These are phyloP conservation scores for Ischnus inquisitorius DNA, from an alignment of 2,888 invertebrate species.

Conservation along the genomic window DNA sequence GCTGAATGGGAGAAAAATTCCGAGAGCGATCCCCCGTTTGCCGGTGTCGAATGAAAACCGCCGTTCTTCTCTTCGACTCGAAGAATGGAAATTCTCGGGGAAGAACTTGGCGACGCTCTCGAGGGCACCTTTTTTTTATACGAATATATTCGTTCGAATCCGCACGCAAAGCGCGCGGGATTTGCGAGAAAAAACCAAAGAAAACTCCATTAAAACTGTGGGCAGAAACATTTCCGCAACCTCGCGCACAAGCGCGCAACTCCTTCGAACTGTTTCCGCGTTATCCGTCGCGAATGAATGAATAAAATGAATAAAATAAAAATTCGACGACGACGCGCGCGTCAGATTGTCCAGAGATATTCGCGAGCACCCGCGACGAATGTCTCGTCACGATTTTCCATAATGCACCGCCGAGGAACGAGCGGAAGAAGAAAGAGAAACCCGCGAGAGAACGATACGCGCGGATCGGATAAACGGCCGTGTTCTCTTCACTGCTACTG, in stretches of 20 bases:
- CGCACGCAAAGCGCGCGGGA: neutral
- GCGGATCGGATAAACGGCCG: neutral
- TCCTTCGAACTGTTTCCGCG: neutral
- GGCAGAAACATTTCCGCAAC: too few relatives aligned
- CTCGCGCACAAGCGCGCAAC: neutral
- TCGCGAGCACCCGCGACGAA: slow-evolving; percentile 9
- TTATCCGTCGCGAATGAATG: slow-evolving; percentile 25
- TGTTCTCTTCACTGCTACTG: slow-evolving; percentile 31
- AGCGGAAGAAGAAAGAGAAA: too few relatives aligned
- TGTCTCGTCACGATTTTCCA: slow-evolving; percentile 12
- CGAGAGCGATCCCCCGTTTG: neutral
- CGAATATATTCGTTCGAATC: neutral
- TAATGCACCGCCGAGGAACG: neutral
- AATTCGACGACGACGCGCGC: slow-evolving; percentile 7
- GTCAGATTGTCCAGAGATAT: slow-evolving; percentile 21
- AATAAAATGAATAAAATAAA: slow-evolving; percentile 42
- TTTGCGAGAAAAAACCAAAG: too few relatives aligned
- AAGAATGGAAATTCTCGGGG: neutral
- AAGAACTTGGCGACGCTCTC: neutral
- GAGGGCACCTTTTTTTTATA: neutral
- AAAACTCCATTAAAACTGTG: too few relatives aligned
- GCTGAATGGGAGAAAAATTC: neutral
- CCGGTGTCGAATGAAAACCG: neutral
- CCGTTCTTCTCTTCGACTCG: neutral
- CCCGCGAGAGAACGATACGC: neutral